Evolutionary conservation across 1,140 invertebrate species (phyloP).

Genomic region (Grapholita molesta): DNA sequence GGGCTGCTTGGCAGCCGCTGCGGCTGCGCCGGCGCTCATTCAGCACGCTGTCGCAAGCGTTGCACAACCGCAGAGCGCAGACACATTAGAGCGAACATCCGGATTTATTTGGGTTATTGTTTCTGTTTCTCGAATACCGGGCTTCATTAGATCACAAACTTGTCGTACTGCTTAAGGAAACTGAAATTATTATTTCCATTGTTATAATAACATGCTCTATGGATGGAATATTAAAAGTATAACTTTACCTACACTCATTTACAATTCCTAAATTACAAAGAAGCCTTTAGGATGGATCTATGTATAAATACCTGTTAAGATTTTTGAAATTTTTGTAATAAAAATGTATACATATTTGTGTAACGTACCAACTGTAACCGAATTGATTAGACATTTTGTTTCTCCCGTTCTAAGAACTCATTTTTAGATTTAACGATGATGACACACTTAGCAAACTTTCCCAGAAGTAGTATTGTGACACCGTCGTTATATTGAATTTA

Average conservation of each 20-base stretch:
- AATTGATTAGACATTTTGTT: neutral
- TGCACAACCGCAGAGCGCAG: conserved; percentile 24
- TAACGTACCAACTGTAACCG: no score
- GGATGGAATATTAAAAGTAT: neutral
- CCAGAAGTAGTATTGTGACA: neutral
- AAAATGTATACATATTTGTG: neutral
- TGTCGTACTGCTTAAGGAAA: neutral
- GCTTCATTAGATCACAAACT: neutral
- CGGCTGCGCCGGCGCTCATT: neutral
- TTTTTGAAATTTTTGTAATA: neutral
- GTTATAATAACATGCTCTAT: no score
- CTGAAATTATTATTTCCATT: neutral
- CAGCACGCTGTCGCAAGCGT: conserved; percentile 14
- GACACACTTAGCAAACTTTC: neutral
- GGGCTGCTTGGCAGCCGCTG: neutral
- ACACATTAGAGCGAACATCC: conserved; percentile 25
- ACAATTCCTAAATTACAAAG: neutral
- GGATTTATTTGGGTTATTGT: conserved; percentile 24
- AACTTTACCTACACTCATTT: neutral
- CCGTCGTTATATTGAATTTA: neutral
- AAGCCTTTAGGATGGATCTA: neutral
- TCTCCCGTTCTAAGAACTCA: neutral
- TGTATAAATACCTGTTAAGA: neutral
- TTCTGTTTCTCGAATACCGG: conserved; percentile 17
- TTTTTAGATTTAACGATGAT: neutral